Base-by-base conservation (phyloP, 2,113 vertebrate species). In the Solenodon paradoxus region DNA sequence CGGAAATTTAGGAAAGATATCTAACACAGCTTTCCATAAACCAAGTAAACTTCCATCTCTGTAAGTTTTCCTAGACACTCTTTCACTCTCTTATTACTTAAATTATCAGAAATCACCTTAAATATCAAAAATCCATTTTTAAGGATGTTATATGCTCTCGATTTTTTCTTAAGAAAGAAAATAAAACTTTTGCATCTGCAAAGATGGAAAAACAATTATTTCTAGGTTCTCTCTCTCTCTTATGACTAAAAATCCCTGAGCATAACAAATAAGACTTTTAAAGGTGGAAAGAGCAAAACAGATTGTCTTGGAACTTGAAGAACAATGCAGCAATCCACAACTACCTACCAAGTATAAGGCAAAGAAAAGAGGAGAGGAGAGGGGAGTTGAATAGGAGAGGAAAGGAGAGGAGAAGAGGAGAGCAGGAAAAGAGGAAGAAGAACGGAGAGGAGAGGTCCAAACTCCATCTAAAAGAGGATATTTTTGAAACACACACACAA, bases 31-130 rank as follows among this genome's bases (percentile, higher is more conserved):
- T 85, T 93, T 96, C 84, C 64, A 61, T 83, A 88, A 82, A 68
- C 35, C 51, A 82, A 79, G 26, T 64, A 92, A 86, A 92, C 66
- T 22, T 86, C 28, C 7, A 45, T 42, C 42, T 93, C 47, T 93
- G 51, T 64, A 63, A 86, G 47, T 66, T 95, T 92, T 74, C 47
- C 68, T 64, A 66, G 69, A 84, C 2, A 79, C 2, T 28, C 57
- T 80, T 92, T 93, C 42, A 78, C 19, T 55, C 57, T 87, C 86
- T 64, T 94, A 53, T 94, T 96, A n/a, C 32, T 74, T 94, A 92
- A 92, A 47, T 22, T 68, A 15, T 71, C 80, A 88, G 64, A 94
- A 94, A 69, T 79, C 5, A 47, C 20, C n/a, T 80, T 94, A 83
- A 28, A 63, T 84, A 68, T 82, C 1, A 84, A 78, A 75, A 78